Percentiles rank a stretch among this genome's conserved stretches.
These are phyloP conservation scores for Tauraco hartlaubi DNA, from an alignment of 2,797 vertebrate species.

Conservation along the genomic window DNA sequence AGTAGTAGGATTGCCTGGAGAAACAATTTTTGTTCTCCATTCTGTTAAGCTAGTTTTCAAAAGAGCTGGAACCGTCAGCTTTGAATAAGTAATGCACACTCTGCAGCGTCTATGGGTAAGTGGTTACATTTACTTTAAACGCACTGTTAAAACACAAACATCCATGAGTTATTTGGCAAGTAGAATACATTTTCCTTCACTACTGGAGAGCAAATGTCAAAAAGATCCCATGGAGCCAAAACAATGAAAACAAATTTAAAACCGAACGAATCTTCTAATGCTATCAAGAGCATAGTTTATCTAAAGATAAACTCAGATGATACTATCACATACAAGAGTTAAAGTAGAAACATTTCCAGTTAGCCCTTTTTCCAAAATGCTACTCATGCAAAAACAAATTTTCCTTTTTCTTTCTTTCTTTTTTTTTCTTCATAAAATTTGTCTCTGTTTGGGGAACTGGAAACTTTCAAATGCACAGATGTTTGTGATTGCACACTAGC, in stretches of 20 bases:
- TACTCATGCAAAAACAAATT: not conserved
- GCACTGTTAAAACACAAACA: not conserved
- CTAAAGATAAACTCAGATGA: not conserved
- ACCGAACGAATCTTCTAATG: not conserved
- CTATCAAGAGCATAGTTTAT: not conserved
- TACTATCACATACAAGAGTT: not conserved
- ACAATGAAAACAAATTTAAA: not conserved
- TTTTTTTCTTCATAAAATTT: not conserved
- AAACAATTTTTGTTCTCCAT: not conserved
- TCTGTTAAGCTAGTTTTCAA: not conserved
- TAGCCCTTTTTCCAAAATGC: not conserved
- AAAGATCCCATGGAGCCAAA: not conserved
- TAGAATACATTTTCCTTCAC: not conserved
- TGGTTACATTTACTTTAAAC: not conserved
- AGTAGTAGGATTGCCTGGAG: not conserved
- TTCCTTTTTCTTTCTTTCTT: not conserved
- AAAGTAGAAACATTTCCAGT: not conserved
- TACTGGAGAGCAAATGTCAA: not conserved
- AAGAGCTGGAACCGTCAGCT: not conserved
- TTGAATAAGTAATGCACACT: not conserved
- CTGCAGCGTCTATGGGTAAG: not conserved
- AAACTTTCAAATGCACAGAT: conserved; percentile 16
- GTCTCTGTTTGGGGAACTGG: not conserved
- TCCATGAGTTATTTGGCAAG: not conserved
- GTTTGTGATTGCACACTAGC: conserved; percentile 37